Conservation (phyloP, 2,113 vertebrate species). For the Lampris incognitus region DNA sequence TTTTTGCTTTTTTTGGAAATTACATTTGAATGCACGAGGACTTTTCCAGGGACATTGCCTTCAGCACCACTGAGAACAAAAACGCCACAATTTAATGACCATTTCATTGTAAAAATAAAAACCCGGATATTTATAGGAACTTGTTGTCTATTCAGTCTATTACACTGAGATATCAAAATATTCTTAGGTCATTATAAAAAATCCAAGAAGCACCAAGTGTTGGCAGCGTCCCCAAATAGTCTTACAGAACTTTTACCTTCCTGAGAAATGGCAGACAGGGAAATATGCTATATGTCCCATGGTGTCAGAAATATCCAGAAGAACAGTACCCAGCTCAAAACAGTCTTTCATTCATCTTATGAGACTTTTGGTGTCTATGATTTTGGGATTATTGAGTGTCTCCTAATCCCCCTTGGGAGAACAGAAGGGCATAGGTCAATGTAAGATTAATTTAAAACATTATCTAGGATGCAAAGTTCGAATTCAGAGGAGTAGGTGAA, state of each 20-base stretch:
- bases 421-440: too few species aligned
- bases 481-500: too few species aligned
- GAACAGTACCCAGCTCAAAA: too few species aligned
- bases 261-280: constrained; percentile 52
- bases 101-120: constrained; percentile 1
- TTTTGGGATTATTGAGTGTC: too few species aligned
- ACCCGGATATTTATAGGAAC: constrained; percentile 2
- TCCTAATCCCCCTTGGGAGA: too few species aligned
- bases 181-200: not conserved
- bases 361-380: too few species aligned
- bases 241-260: constrained; percentile 29
- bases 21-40: constrained; percentile 45
- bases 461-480: too few species aligned
- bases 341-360: too few species aligned
- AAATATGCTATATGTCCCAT: too few species aligned
- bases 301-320: constrained; percentile 1
- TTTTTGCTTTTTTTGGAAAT: constrained; percentile 34
- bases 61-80: constrained; percentile 45
- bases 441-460: too few species aligned
- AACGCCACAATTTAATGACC: constrained; percentile 34
- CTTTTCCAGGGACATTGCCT: constrained; percentile 27
- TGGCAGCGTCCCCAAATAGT: constrained; percentile 27
- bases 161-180: constrained; percentile 34
- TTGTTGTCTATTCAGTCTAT: not conserved
- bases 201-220: constrained; percentile 38